Base-by-base conservation (phyloP, 2,888 invertebrate species). In the Cyclophora albipunctata region DNA sequence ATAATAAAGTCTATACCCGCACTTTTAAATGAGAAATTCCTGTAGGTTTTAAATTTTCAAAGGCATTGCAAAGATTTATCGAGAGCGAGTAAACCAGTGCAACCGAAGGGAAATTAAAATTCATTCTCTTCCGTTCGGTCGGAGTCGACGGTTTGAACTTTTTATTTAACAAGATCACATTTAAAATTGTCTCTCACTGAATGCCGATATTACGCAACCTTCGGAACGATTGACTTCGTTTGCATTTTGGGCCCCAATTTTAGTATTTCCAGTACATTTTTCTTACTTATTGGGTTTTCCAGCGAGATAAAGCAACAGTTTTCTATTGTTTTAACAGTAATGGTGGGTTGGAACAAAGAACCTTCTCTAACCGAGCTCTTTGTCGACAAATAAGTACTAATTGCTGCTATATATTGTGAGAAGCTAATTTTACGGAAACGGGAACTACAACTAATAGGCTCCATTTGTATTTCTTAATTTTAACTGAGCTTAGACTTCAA, bases 71-170 rank as follows among this genome's bases (percentile, higher is more conserved):
- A 49, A 52, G 59, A 58, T 58, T 55, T 53, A 63, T 59, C 45
- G 54, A 51, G 43, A 47, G 45, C 35, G 44, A 55, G 45, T 55
- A 53, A 58, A 53, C 49, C 48, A 53, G 51, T 55, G 58, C 53
- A 59, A 50, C 54, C 51, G 49, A 50, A 57, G 51, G 64, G 61
- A 67, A 65, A 67, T 66, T 65, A 60, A 62, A 64, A 60, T 62
- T 59, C 55, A 54, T 60, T 60, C 51, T 58, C 54, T 43, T 55
- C 52, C 49, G 20, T 20, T 57, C 60, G 54, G 33, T 45, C 55
- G 45, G 20, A 46, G 43, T 48, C 47, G 49, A 49, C 48, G 49
- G 42, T 51, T 50, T 45, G 40, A 52, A 55, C 46, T 60, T 60
- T 54, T 53, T 57, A 41, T 54, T 50, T 42, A 33, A 50, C 49